Base-by-base conservation (phyloP, 1,140 invertebrate genomes). In the Megalopta genalis region DNA sequence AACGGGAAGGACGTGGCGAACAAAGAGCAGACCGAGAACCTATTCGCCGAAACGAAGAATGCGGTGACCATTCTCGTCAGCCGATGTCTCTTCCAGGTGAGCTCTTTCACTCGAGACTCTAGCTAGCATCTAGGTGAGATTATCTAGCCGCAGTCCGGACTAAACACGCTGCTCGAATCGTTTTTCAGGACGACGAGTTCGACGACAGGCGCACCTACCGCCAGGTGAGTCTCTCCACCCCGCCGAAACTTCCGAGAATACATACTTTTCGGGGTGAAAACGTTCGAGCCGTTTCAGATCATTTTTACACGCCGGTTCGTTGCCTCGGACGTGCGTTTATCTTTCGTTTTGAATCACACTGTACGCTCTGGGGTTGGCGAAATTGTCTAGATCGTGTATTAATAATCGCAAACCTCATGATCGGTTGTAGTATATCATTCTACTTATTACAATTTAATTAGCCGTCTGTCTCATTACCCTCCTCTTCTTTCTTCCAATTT, bases 1-100 rank as follows among this genome's bases (percentile, higher is more conserved):
- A 95, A 95, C 77, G 94, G 94, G 18, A 93, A 93, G 77, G 94
- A 94, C 82, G 93, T 94, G 7, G 93, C 93, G 69, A 94, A 92
- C 81, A 93, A 94, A 82, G 93, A 94, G 77, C 94, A 95, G 73
- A 94, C 93, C 0, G 94, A 94, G 90, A 91, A 92, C 9, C 88
- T 94, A 18, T 94, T 94, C 78, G 92, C 93, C 7, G 93, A 94
- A 80, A 94, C 93, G 77, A 92, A 91, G 76, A 94, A 90, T 80
- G 91, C 93, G 16, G 93, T 95, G 23, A 94, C 94, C 23, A 91
- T 95, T 72, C 88, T 95, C 49, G 94, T 95, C 78, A 95, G 94
- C 85, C 93, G 94, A 74, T 93, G 94, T 81, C 87, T 94, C 68
- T 94, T 93, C 88, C 92, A 91, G 85, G 94, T 94, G 90, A 77